Evolutionary conservation across 2,113 vertebrate species (phyloP), one percentile per base, ranked within the genome.

Genomic region (Todiramphus chloris): DNA sequence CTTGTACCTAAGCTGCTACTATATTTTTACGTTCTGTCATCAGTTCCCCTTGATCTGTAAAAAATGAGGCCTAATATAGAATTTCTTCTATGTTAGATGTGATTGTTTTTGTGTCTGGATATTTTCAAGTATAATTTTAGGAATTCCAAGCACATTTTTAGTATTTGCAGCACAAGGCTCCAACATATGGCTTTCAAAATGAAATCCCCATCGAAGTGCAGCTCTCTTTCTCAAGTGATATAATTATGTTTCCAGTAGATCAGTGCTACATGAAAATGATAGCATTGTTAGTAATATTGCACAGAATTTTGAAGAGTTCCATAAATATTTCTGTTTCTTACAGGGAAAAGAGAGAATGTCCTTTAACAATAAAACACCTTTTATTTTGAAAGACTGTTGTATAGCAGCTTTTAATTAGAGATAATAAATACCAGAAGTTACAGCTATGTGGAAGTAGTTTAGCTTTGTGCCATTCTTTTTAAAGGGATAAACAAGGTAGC

Each of bases 1-100:
- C 93, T 91, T 86, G 87, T 96, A 96, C 96, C 96, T 96, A 95
- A 97, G 95, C 94, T 95, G 93, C 94, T 95, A 93, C 95, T 95
- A 96, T 95, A 96, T 97, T 96, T 96, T 96, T 88, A 96, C 94
- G 82, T 96, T 93, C 95, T 96, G 96, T 97, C 95, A 97, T 97
- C 94, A 93, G 92, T 67, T 97, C 55, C 59, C 84, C 96, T 95
- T 97, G 94, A 96, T 96, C 95, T 97, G 94, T 87, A 93, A 95
- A 93, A 51, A 97, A 97, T 88, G 95, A 91, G 93, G 66, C 83
- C 74, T 87, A 85, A 91, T 95, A 97, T 94, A 97, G 95, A 94
- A 79, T 97, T 97, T 96, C 96, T 96, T 82, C 93, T 48, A 44
- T 73, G 91, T 94, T 91, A 93, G 91, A 93, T 93, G 70, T 9